Base-by-base conservation (phyloP, 2,113 vertebrate species). In the Castor canadensis region DNA sequence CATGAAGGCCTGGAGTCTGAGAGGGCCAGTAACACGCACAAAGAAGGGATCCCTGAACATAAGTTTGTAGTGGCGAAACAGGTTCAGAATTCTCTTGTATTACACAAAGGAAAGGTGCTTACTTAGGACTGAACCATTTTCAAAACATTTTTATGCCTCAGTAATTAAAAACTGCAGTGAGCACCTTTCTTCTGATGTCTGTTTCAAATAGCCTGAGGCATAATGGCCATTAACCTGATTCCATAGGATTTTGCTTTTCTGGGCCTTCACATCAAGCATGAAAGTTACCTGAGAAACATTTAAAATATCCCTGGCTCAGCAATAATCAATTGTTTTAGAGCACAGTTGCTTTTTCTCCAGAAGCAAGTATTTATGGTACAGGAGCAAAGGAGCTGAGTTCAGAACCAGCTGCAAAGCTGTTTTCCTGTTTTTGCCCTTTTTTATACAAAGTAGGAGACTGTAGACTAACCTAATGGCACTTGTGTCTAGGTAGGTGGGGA, bases 281-380 rank as follows among this genome's bases (percentile, higher is more conserved):
- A 38, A 62, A 71, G 13, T 93, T 92, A 49, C 85, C 49, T 71
- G 47, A 94, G 94, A 85, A 88, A 93, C 30, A 80, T 86, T 86
- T 87, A 20, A 64, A 75, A 76, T 49, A 47, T 89, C n/a, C 30
- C 28, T 54, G 52, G 19, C n/a, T 84, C 58, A 35, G 40, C 43
- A 32, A n/a, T 75, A 92, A 38, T 75, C 11, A 38, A 30, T 60
- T 26, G 22, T 93, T 89, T 93, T 16, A 49, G 73, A 52, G 45
- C 84, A 49, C 9, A 20, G 45, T 72, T 85, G n/a, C 60, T 86
- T 94, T 84, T 85, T 91, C 43, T 82, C 40, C 66, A 58, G 67
- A 87, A 84, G 58, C 76, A 83, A 67, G 38, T 80, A 22, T 62
- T 92, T 72, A 30, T 62, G 69, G 17, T 75, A 22, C 20, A 28